These are phyloP conservation scores for Lithophane semibrunnea DNA, from an alignment of 2,888 invertebrate species.

Conservation along the genomic window DNA sequence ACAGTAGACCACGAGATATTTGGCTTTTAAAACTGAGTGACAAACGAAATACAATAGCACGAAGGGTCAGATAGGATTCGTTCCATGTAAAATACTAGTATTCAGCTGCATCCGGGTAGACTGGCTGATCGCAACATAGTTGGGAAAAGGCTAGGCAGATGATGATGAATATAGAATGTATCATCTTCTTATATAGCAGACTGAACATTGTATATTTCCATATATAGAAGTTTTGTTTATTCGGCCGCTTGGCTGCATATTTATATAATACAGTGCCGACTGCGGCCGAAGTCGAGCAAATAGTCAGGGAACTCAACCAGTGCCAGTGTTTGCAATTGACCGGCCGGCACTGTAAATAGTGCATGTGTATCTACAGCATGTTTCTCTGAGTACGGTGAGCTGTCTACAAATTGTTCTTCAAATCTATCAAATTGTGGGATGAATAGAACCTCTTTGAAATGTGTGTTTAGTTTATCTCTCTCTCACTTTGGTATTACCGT, in stretches of 20 bases:
- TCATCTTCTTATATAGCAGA: not conserved
- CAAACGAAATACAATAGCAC: too few relatives aligned
- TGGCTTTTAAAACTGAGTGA: too few relatives aligned
- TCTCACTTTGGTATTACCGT: not conserved
- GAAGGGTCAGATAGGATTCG: too few relatives aligned
- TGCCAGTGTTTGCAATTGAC: conserved; percentile 64
- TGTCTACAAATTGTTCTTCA: conserved; percentile 12
- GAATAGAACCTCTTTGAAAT: not conserved
- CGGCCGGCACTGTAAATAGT: conserved; percentile 59
- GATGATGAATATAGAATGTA: not conserved
- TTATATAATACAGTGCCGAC: conserved; percentile 68
- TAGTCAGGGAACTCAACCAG: conserved; percentile 56
- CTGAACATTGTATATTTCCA: conserved; percentile 13
- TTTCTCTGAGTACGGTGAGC: conserved; percentile 20
- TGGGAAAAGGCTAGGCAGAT: too few relatives aligned
- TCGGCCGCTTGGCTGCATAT: conserved; percentile 66
- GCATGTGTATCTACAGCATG: conserved; percentile 36
- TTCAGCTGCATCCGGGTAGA: too few relatives aligned
- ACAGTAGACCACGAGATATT: too few relatives aligned
- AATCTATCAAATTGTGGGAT: conserved; percentile 3
- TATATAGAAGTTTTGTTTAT: conserved; percentile 60
- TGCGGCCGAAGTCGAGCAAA: conserved; percentile 64
- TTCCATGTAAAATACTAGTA: too few relatives aligned
- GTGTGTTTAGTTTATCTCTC: not conserved
- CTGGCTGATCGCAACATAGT: too few relatives aligned